These are phyloP conservation scores for Lepilemur ruficaudatus DNA, from an alignment of 2,797 vertebrate species.

Conservation along the genomic window DNA sequence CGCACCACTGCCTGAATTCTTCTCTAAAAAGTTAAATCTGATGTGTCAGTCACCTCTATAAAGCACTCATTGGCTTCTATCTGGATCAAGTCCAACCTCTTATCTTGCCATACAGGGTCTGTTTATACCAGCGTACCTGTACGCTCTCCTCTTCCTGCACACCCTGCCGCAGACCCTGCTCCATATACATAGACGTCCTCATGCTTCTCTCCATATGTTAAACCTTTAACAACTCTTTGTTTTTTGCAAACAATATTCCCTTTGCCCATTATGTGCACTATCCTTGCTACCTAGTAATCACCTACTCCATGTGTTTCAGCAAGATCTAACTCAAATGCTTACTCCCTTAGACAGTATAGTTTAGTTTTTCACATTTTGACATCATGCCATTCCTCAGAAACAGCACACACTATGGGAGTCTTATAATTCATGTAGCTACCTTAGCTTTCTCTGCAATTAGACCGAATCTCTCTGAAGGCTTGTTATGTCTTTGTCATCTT, in stretches of 20 bases:
- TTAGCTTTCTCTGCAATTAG: not conserved
- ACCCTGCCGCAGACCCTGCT: not conserved
- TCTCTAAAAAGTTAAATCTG: not conserved
- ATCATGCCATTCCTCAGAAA: not conserved
- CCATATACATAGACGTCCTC: not conserved
- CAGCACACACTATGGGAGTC: not conserved
- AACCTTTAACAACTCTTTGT: not conserved
- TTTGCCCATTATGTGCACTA: not conserved
- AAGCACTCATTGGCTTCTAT: not conserved
- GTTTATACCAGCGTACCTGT: not conserved
- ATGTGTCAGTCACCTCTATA: not conserved
- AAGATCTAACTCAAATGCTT: not conserved
- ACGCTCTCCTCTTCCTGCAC: not conserved
- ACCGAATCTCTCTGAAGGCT: not conserved
- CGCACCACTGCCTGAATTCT: not conserved
- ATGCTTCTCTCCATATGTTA: not conserved
- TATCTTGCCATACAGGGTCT: not conserved
- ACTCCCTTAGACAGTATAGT: not conserved
- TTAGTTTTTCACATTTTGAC: not conserved
- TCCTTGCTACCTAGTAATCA: not conserved
- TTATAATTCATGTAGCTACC: not conserved
- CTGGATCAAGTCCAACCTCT: not conserved
- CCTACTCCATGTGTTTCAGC: not conserved
- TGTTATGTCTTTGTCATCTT: not conserved
- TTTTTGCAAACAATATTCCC: not conserved